These are phyloP conservation scores for Oedothorax gibbosus DNA, from an alignment of 1,140 invertebrate genomes.

Conservation along the genomic window DNA sequence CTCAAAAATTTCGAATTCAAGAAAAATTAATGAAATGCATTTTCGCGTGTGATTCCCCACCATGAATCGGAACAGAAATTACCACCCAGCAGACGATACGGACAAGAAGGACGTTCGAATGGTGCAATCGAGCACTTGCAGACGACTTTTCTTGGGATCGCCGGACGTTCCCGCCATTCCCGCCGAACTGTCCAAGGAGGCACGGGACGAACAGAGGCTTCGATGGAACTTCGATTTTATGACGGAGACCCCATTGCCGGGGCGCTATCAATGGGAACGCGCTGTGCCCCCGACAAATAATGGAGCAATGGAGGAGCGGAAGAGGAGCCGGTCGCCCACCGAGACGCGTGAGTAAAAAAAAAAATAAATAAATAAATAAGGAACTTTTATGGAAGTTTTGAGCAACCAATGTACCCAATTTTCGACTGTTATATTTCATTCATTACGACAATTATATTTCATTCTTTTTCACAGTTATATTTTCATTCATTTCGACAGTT, in stretches of 20 bases:
- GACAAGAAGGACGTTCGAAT: conserved; percentile 15
- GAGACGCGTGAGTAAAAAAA: conserved; percentile 10
- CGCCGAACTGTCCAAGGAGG: conserved; percentile 3
- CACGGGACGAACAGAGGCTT: conserved; percentile 8
- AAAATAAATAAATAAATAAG: no score
- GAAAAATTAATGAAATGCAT: background rate
- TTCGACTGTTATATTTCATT: no score
- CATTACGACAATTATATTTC: no score
- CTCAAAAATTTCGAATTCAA: no score
- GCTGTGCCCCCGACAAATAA: background rate
- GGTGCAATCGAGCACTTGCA: conserved; percentile 23
- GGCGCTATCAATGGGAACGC: conserved; percentile 50
- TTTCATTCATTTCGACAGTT: no score
- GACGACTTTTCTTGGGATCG: conserved; percentile 4
- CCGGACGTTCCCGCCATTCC: background rate
- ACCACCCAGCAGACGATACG: conserved; percentile 12
- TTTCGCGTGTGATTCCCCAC: background rate
- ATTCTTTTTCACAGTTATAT: no score
- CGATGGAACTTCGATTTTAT: conserved; percentile 54
- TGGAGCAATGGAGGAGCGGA: background rate
- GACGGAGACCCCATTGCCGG: conserved; percentile 52
- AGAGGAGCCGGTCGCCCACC: background rate
- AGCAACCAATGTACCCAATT: no score
- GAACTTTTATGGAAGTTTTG: no score
- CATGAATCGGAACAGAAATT: conserved; percentile 15